Percentiles rank a stretch among this genome's conserved stretches.
Evolutionary conservation across 2,888 invertebrate genomes (phyloP).

Genomic region (Orthonychiurus folsomi): DNA sequence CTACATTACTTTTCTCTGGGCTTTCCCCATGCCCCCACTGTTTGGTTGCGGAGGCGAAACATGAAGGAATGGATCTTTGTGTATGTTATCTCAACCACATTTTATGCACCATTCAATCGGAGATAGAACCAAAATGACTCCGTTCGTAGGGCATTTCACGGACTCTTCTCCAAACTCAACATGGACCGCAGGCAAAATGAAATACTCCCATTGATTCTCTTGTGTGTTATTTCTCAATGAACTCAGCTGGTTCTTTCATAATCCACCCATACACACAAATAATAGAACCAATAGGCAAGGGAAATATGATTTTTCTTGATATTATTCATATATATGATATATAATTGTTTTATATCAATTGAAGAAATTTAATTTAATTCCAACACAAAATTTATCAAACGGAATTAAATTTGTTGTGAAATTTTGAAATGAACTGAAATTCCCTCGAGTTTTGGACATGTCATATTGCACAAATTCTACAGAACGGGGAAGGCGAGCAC

Average conservation of each 20-base stretch:
- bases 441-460: no score
- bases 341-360: no score
- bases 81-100: constrained; percentile 22
- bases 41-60: not conserved
- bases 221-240: not conserved
- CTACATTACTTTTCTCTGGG: not conserved
- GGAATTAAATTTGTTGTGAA: no score
- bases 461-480: no score
- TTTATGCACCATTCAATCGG: constrained; percentile 24
- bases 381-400: no score
- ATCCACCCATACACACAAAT: not conserved
- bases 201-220: not conserved
- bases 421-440: no score
- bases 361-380: no score
- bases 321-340: no score
- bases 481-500: no score
- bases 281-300: no score
- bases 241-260: no score
- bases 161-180: not conserved
- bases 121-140: constrained; percentile 5
- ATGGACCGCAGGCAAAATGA: not conserved
- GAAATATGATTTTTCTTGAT: no score
- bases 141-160: not conserved
- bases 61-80: constrained; percentile 13
- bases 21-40: not conserved